Percentiles rank a stretch among this genome's conserved stretches.
phyloP scores from a whole-genome alignment of 2,888 invertebrate genomes.

The Tupiocoris notatus region DNA sequence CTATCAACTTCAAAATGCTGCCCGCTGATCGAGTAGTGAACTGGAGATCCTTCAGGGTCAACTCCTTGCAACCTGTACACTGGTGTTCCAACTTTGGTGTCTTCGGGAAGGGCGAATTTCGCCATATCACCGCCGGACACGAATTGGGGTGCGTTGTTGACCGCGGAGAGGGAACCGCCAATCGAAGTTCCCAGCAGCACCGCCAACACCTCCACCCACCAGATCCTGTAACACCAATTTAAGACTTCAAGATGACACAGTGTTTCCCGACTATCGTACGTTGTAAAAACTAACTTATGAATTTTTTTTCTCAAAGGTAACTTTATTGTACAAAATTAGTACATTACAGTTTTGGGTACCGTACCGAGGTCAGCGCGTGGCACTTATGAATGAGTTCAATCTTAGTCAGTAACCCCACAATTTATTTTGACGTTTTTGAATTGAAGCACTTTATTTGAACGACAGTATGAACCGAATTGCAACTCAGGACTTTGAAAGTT shows the following conservation, averaged over 20 bases:
- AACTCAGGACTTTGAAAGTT: too few relatives aligned
- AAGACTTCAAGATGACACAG: neutral
- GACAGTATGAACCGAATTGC: too few relatives aligned
- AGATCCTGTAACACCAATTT: slow-evolving; percentile 23
- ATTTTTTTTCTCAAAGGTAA: too few relatives aligned
- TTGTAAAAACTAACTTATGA: too few relatives aligned
- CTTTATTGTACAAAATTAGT: too few relatives aligned
- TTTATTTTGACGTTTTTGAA: too few relatives aligned
- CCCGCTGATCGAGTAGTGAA: slow-evolving; percentile 77
- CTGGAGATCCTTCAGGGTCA: slow-evolving; percentile 71
- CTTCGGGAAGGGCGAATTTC: slow-evolving; percentile 69
- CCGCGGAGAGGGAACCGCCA: slow-evolving; percentile 12
- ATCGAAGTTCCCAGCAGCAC: slow-evolving; percentile 27
- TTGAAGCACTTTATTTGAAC: too few relatives aligned
- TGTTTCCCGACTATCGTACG: too few relatives aligned
- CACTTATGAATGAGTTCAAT: too few relatives aligned
- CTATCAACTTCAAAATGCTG: slow-evolving; percentile 78
- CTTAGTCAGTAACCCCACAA: too few relatives aligned
- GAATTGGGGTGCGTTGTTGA: slow-evolving; percentile 73
- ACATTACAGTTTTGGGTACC: too few relatives aligned
- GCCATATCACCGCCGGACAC: slow-evolving; percentile 76
- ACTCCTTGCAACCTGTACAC: slow-evolving; percentile 72
- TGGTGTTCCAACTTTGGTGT: slow-evolving; percentile 71
- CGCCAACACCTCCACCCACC: slow-evolving; percentile 33
- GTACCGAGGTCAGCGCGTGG: too few relatives aligned